phyloP scores from a whole-genome alignment of 2,113 vertebrate species.

The Pteronura brasiliensis region DNA sequence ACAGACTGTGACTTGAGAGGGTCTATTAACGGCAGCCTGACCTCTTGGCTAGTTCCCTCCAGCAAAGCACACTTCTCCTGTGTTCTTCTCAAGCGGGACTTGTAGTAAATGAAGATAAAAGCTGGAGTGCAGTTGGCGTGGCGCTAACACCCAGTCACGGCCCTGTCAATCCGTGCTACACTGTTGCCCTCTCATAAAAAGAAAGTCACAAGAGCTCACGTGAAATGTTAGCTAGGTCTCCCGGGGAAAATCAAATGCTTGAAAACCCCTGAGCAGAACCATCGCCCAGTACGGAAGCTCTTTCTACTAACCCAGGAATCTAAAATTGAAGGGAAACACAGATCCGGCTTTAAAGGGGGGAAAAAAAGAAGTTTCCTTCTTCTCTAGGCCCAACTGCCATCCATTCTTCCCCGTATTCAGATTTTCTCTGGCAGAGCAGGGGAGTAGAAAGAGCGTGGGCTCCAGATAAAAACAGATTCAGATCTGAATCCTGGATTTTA shows the following conservation, averaged over 20 bases:
- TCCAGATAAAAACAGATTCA: not conserved
- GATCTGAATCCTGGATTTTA: not conserved
- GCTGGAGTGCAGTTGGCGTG: not conserved
- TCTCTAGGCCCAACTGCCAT: not conserved
- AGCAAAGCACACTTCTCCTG: not conserved
- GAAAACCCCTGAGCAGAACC: not conserved
- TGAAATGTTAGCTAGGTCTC: not conserved
- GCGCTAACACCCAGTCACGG: not conserved
- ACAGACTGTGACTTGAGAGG: not conserved
- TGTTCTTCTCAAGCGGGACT: not conserved
- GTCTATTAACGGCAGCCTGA: not conserved
- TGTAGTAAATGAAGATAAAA: constrained; percentile 39
- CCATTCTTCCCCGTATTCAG: not conserved
- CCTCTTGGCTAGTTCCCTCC: not conserved
- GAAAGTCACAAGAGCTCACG: not conserved
- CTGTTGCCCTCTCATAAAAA: not conserved
- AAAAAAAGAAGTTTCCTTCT: not conserved
- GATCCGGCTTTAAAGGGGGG: not conserved
- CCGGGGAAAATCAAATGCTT: not conserved
- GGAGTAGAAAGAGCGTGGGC: not conserved
- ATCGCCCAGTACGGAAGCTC: not conserved
- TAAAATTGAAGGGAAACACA: not conserved
- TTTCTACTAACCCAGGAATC: not conserved
- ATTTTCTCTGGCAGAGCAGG: not conserved
- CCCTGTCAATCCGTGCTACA: not conserved